Evolutionary conservation across 2,113 vertebrate species (phyloP).

Genomic region (Chionis minor): DNA sequence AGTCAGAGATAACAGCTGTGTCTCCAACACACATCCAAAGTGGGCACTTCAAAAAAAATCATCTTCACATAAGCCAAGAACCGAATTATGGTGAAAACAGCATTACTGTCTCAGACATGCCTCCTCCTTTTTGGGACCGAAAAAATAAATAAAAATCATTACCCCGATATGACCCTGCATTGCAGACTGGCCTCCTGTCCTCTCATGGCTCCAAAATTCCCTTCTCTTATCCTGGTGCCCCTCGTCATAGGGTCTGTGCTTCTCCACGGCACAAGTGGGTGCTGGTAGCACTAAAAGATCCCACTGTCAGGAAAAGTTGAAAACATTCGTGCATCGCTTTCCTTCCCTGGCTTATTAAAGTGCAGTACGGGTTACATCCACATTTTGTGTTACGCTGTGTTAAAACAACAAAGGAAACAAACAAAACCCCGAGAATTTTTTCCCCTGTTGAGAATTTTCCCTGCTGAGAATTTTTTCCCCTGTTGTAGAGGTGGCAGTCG

Average conservation of each 20-base stretch:
- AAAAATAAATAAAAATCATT: not conserved
- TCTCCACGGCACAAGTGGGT: not conserved
- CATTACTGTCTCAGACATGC: not conserved
- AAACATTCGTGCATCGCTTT: not conserved
- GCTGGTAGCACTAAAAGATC: not conserved
- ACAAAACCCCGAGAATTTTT: not conserved
- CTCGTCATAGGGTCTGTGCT: not conserved
- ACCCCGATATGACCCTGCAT: not conserved
- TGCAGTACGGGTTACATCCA: not conserved
- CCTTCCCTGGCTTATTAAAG: not conserved
- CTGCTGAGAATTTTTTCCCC: not conserved
- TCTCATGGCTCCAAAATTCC: not conserved
- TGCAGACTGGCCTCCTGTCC: not conserved
- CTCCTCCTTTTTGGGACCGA: not conserved
- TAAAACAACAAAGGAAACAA: not conserved
- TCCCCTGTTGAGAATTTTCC: not conserved
- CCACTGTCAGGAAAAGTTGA: not conserved
- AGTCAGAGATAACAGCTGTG: fast-evolving
- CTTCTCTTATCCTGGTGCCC: not conserved
- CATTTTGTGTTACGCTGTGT: not conserved
- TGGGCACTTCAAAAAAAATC: not conserved
- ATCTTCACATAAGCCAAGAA: not conserved
- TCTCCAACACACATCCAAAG: not conserved
- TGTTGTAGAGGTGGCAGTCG: not conserved
- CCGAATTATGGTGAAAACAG: not conserved